Conservation (phyloP, 1,140 invertebrate species). For the Pantala flavescens region DNA sequence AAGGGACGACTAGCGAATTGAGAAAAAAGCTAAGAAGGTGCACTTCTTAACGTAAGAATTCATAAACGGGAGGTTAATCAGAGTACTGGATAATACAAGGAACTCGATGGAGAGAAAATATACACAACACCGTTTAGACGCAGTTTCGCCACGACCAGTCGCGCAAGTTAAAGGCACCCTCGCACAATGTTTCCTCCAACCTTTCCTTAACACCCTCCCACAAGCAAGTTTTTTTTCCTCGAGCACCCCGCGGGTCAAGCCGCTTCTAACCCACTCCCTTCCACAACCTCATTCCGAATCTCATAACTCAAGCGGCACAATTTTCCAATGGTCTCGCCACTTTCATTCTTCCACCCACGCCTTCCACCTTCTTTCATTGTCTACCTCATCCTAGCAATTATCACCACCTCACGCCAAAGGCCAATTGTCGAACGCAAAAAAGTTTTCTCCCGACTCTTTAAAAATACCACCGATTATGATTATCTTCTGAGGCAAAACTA, state of each 20-base stretch:
- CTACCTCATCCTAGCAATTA: background rate
- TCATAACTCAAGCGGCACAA: background rate
- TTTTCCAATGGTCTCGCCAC: background rate
- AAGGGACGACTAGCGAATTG: too few relatives aligned
- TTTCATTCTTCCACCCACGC: slow-evolving; percentile 4
- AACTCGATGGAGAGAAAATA: background rate
- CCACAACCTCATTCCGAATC: slow-evolving; percentile 4
- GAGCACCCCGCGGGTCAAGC: background rate
- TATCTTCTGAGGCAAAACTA: too few relatives aligned
- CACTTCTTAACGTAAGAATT: too few relatives aligned
- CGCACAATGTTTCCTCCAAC: background rate
- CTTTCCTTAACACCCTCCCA: background rate
- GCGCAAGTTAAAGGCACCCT: background rate
- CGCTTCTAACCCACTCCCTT: background rate
- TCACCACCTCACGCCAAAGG: background rate
- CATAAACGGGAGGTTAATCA: too few relatives aligned
- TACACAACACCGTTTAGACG: background rate
- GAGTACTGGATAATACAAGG: background rate
- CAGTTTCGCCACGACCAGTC: background rate
- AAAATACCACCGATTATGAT: too few relatives aligned
- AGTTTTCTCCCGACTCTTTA: too few relatives aligned
- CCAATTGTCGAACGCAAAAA: too few relatives aligned
- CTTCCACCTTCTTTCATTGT: background rate
- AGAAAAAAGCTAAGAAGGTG: too few relatives aligned
- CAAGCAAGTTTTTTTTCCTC: background rate